Conservation (phyloP, 2,888 invertebrate genomes). For the Neria commutata region DNA sequence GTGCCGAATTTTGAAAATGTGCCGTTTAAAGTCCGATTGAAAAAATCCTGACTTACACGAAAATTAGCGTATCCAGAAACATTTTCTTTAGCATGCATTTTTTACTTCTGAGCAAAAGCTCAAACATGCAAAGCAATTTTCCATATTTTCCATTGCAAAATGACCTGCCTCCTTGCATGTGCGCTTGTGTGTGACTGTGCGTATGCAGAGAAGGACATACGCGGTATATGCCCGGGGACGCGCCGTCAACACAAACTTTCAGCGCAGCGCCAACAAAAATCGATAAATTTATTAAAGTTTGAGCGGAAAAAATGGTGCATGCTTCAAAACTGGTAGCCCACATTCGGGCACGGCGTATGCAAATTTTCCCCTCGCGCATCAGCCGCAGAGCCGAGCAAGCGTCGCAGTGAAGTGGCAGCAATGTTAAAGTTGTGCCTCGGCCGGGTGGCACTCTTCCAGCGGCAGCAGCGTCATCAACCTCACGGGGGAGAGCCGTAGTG, state of each 20-base stretch:
- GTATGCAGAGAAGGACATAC: too few relatives aligned
- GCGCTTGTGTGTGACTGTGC: neutral
- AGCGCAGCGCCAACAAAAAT: constrained; percentile 31
- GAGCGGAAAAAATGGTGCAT: constrained; percentile 6
- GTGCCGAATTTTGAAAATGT: too few relatives aligned
- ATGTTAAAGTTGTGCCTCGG: neutral
- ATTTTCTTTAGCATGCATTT: neutral
- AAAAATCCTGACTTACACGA: too few relatives aligned
- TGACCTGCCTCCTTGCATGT: neutral
- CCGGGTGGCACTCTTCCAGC: neutral
- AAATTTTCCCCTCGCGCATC: neutral
- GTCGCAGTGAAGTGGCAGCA: neutral
- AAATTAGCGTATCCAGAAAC: too few relatives aligned
- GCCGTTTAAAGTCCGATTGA: too few relatives aligned
- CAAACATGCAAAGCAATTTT: neutral
- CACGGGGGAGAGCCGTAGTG: too few relatives aligned
- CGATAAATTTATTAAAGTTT: constrained; percentile 49
- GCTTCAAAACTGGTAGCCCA: neutral
- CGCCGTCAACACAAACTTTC: constrained; percentile 16
- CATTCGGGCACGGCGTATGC: neutral
- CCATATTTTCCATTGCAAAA: neutral
- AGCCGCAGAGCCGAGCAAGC: neutral
- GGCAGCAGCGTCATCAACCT: neutral
- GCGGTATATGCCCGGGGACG: constrained; percentile 20
- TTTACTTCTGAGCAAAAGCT: neutral